phyloP scores from a whole-genome alignment of 2,888 invertebrate species.

The Molorchus minor region DNA sequence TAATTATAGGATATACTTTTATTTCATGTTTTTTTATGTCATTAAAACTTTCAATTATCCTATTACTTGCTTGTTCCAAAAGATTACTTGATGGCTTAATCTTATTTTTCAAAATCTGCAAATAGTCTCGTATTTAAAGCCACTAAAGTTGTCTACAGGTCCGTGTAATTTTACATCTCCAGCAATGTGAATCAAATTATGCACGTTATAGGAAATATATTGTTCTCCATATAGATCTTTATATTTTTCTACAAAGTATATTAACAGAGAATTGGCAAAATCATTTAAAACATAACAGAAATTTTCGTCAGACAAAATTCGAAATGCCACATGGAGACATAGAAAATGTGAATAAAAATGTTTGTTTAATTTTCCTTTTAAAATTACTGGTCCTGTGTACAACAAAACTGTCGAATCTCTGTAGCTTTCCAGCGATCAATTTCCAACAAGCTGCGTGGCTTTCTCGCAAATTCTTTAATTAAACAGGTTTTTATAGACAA shows the following conservation, averaged over 20 bases:
- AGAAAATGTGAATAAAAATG: conserved; percentile 18
- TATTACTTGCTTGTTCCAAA: conserved; percentile 7
- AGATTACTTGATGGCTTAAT: conserved; percentile 10
- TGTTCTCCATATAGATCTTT: conserved; percentile 6
- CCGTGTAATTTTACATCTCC: conserved; percentile 9
- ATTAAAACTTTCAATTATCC: conserved; percentile 12
- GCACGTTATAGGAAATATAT: conserved; percentile 10
- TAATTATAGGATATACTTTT: too few relatives aligned
- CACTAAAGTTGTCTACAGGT: conserved; percentile 10
- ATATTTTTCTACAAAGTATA: conserved; percentile 10
- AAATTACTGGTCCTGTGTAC: conserved; percentile 12
- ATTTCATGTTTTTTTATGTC: too few relatives aligned
- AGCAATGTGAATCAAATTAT: conserved; percentile 11
- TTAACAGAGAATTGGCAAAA: background rate
- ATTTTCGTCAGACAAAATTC: conserved; percentile 5
- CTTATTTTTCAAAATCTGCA: conserved; percentile 10
- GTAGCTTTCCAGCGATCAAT: conserved; percentile 15
- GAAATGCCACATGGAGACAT: conserved; percentile 3
- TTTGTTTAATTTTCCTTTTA: conserved; percentile 1
- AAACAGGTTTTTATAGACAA: conserved; percentile 5
- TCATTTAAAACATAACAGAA: background rate
- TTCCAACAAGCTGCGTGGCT: conserved; percentile 6
- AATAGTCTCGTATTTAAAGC: conserved; percentile 16
- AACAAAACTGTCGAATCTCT: conserved; percentile 12
- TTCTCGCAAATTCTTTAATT: conserved; percentile 10